Percentiles rank a stretch among this genome's conserved stretches.
Conservation (phyloP, 1,140 invertebrate species). For the Mylabris phalerata region DNA sequence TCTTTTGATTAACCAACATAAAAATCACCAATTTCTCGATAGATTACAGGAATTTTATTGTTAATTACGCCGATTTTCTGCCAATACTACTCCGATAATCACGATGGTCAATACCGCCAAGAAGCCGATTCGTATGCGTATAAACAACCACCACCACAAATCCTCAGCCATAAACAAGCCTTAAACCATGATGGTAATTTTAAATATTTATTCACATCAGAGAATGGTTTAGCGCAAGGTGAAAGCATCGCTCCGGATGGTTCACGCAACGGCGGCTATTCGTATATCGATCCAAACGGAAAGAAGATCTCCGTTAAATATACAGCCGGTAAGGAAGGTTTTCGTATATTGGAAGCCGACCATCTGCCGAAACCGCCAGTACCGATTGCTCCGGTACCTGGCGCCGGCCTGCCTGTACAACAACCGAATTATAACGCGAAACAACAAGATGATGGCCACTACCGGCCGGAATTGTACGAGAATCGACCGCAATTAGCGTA, state of each 20-base stretch:
- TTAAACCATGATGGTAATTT: slow-evolving; percentile 51
- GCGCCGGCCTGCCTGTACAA: slow-evolving; percentile 5
- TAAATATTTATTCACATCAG: slow-evolving; percentile 57
- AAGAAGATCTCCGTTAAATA: slow-evolving; percentile 55
- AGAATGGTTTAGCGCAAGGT: slow-evolving; percentile 58
- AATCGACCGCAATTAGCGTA: slow-evolving; percentile 8
- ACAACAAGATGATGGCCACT: slow-evolving; percentile 30
- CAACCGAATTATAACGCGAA: not conserved
- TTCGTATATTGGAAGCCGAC: slow-evolving; percentile 48
- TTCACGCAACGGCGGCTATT: slow-evolving; percentile 52
- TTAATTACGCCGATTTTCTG: slow-evolving; percentile 9
- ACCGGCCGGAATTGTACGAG: slow-evolving; percentile 29
- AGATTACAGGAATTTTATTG: slow-evolving; percentile 7
- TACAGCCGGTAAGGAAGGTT: slow-evolving; percentile 58
- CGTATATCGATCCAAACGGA: slow-evolving; percentile 47
- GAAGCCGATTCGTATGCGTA: too few relatives aligned
- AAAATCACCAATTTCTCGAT: not conserved
- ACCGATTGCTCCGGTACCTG: slow-evolving; percentile 28
- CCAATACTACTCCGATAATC: not conserved
- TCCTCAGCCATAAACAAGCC: slow-evolving; percentile 38
- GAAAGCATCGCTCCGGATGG: slow-evolving; percentile 58
- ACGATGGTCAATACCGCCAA: slow-evolving; percentile 2
- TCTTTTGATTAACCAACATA: not conserved
- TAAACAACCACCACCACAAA: slow-evolving; percentile 34
- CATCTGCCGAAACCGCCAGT: slow-evolving; percentile 41